These are phyloP conservation scores for Calephelis perditalis DNA, from an alignment of 2,888 invertebrate species.

Conservation along the genomic window DNA sequence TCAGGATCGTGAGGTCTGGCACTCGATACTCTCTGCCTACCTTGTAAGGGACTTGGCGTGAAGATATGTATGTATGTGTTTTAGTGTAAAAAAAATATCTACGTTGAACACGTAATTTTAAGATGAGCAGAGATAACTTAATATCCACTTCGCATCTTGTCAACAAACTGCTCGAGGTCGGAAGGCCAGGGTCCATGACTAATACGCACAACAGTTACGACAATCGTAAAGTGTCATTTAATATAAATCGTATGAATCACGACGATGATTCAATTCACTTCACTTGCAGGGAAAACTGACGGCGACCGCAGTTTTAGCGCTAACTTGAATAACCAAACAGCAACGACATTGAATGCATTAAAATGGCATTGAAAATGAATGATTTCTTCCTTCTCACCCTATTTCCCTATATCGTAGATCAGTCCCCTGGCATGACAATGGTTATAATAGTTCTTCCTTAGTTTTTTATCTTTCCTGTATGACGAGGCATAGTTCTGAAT, in stretches of 20 bases:
- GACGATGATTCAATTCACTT: slow-evolving; percentile 10
- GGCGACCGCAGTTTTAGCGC: not conserved
- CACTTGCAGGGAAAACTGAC: not conserved
- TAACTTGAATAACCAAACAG: slow-evolving; percentile 13
- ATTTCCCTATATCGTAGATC: too few relatives aligned
- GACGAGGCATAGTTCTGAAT: too few relatives aligned
- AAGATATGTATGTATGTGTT: too few relatives aligned
- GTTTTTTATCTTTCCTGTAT: too few relatives aligned
- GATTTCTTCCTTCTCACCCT: not conserved
- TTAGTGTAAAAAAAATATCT: too few relatives aligned
- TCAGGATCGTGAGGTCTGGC: too few relatives aligned
- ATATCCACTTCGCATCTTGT: not conserved
- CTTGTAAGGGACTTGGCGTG: too few relatives aligned
- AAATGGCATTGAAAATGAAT: not conserved
- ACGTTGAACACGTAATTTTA: too few relatives aligned
- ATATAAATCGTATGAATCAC: slow-evolving; percentile 15
- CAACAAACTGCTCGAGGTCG: not conserved
- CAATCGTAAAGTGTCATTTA: slow-evolving; percentile 1
- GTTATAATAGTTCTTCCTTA: too few relatives aligned
- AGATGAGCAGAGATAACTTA: too few relatives aligned
- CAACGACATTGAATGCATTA: slow-evolving; percentile 3
- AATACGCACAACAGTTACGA: not conserved
- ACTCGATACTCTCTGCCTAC: too few relatives aligned
- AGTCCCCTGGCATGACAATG: too few relatives aligned
- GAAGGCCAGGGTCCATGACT: slow-evolving; percentile 7